These are phyloP conservation scores for Drosophila simulans DNA, from an alignment of 1,140 invertebrate species.

Conservation along the genomic window DNA sequence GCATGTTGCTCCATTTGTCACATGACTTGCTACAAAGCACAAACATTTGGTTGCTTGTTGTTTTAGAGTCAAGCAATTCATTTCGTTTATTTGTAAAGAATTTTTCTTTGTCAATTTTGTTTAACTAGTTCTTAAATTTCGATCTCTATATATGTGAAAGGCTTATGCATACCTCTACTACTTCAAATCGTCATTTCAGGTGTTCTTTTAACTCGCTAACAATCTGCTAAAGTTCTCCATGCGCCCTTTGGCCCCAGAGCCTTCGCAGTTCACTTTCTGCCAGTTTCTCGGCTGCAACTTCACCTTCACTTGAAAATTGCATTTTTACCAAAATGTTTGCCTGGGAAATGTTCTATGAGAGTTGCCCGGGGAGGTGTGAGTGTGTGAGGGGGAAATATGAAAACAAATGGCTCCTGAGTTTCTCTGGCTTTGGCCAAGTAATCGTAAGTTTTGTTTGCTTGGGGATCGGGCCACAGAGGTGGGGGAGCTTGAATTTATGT, in stretches of 20 bases:
- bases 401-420: slow-evolving; percentile 72
- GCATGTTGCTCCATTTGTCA: too few relatives aligned
- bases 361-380: slow-evolving; percentile 22
- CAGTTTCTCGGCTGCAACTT: slow-evolving; percentile 51
- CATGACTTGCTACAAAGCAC: too few relatives aligned
- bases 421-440: slow-evolving; percentile 49
- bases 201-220: slow-evolving; percentile 62
- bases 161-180: slow-evolving; percentile 18
- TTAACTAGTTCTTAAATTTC: background rate
- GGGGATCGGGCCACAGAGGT: slow-evolving; percentile 9
- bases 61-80: too few relatives aligned
- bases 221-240: slow-evolving; percentile 67
- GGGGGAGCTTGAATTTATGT: slow-evolving; percentile 45
- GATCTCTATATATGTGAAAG: background rate
- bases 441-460: slow-evolving; percentile 53
- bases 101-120: background rate
- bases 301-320: slow-evolving; percentile 71
- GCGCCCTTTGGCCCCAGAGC: background rate
- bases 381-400: slow-evolving; percentile 55
- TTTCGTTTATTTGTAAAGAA: background rate
- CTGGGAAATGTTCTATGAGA: slow-evolving; percentile 39
- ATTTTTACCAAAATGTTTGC: slow-evolving; percentile 77
- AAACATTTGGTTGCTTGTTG: too few relatives aligned
- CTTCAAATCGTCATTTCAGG: slow-evolving; percentile 22
- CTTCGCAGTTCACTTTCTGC: slow-evolving; percentile 8